Conservation (phyloP, 2,888 invertebrate genomes). For the Ecliptopera silaceata region DNA sequence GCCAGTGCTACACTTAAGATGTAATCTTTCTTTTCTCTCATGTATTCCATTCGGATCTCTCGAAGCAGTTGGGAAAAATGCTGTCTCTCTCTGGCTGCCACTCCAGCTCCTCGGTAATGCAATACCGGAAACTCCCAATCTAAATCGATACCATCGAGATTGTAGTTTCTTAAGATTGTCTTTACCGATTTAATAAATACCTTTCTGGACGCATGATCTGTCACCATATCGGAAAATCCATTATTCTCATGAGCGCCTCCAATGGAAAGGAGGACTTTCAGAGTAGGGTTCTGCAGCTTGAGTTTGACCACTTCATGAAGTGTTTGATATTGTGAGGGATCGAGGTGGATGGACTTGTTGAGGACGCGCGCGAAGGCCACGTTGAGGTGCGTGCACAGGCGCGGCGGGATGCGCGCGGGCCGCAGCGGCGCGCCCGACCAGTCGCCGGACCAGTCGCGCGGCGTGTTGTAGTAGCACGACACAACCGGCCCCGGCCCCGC, state of each 20-base stretch:
- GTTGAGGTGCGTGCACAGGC: constrained; percentile 92
- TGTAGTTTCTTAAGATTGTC: constrained; percentile 75
- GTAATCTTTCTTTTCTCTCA: constrained; percentile 82
- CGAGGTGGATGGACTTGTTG: constrained; percentile 84
- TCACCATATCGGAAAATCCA: constrained; percentile 89
- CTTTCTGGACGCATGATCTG: constrained; percentile 87
- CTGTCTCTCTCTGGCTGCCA: constrained; percentile 80
- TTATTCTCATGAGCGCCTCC: constrained; percentile 84
- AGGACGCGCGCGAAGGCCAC: constrained; percentile 87
- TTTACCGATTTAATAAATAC: constrained; percentile 82
- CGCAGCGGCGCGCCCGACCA: constrained; percentile 63
- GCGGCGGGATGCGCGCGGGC: constrained; percentile 85
- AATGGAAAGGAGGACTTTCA: constrained; percentile 91
- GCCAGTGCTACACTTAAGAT: constrained; percentile 91
- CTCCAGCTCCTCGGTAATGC: constrained; percentile 35
- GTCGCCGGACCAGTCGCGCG: constrained; percentile 48
- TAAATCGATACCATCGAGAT: constrained; percentile 88
- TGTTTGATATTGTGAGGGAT: constrained; percentile 59
- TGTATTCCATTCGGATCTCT: constrained; percentile 87
- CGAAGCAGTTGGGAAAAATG: constrained; percentile 89
- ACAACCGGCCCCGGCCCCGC: constrained; percentile 43
- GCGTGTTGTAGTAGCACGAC: constrained; percentile 88
- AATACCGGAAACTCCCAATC: constrained; percentile 95
- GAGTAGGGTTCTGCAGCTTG: constrained; percentile 83
- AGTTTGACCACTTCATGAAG: constrained; percentile 75